phyloP scores from a whole-genome alignment of 2,113 vertebrate genomes.

The Proteles cristata region DNA sequence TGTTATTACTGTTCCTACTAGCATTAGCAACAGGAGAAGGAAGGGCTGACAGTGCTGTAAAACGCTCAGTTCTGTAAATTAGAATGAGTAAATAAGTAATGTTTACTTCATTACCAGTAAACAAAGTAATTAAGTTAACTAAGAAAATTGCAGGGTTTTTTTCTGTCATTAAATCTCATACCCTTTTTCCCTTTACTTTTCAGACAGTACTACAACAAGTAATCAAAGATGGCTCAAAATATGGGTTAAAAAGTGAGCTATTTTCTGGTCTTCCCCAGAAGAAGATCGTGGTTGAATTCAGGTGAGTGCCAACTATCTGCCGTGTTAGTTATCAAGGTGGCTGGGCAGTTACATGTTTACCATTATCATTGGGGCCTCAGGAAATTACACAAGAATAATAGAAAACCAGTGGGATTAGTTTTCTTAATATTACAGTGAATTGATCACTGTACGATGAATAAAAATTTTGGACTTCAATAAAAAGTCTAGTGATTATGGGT shows the following conservation, averaged over 20 bases:
- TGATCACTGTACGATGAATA: not conserved
- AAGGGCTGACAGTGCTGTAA: not conserved
- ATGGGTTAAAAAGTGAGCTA: slow-evolving; percentile 93
- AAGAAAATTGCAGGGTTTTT: not conserved
- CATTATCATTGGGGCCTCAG: not conserved
- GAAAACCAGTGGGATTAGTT: not conserved
- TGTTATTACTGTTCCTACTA: not conserved
- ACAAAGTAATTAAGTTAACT: not conserved
- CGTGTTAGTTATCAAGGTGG: not conserved
- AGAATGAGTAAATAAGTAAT: not conserved
- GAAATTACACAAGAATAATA: not conserved
- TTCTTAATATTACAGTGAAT: not conserved
- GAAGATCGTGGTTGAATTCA: slow-evolving; percentile 94
- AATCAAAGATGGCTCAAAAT: slow-evolving; percentile 86
- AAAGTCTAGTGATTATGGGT: not conserved
- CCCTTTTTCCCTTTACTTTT: slow-evolving; percentile 58
- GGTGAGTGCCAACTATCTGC: slow-evolving; percentile 82
- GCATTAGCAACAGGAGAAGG: not conserved
- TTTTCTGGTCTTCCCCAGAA: slow-evolving; percentile 86
- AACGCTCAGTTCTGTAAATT: not conserved
- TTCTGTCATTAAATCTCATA: not conserved
- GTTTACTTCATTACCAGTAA: slow-evolving; percentile 37
- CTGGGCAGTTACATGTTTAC: not conserved
- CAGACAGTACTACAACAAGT: slow-evolving; percentile 93
- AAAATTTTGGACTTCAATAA: not conserved